Evolutionary conservation across 1,140 invertebrate species (phyloP), one percentile per base, ranked within the genome.

Genomic region (Lepidurus arcticus): DNA sequence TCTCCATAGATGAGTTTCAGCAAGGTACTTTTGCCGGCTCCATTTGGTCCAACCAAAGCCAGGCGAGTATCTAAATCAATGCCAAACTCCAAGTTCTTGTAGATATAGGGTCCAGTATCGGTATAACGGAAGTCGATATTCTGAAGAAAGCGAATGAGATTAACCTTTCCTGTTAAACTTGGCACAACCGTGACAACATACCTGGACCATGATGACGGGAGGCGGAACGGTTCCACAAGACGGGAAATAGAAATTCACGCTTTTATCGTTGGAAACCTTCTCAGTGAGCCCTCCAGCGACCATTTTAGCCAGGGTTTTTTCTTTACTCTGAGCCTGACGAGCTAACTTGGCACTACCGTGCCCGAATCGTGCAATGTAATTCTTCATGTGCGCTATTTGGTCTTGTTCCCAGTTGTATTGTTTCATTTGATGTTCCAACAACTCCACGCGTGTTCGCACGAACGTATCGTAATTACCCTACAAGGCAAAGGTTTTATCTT

Each of bases 381-480:
- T 98, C 90, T 94, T 84, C 98, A 99, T 99, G 83, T 99, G 94
- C 79, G 95, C 89, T 76, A 99, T 99, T 87, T 99, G 97, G 87
- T 98, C 96, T 85, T 99, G 98, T 86, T 99, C 97, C 98, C 97
- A 99, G 82, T 98, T 96, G 85, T 99, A 99, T 81, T 97, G 94
- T 85, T 99, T 99, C 88, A 93, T 95, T 87, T 99, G 98, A 87
- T 99, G 99, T 85, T 99, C 98, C 77, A 98, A 87, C 80, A 98
- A 87, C 85, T 99, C 98, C 88, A 94, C 88, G 79, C 97, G 88
- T 3, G 96, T 98, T 80, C 92, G 89, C 6, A 98, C 90, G 85
- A 99, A 99, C 0, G 94, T 91, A 84, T 99, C 98, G 84, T 99
- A 99, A 86, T 98, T 93, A 83, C 92, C 92, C 88, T 90, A 81